Evolutionary conservation across 2,797 vertebrate genomes (phyloP).

Genomic region (Danionella dracula): DNA sequence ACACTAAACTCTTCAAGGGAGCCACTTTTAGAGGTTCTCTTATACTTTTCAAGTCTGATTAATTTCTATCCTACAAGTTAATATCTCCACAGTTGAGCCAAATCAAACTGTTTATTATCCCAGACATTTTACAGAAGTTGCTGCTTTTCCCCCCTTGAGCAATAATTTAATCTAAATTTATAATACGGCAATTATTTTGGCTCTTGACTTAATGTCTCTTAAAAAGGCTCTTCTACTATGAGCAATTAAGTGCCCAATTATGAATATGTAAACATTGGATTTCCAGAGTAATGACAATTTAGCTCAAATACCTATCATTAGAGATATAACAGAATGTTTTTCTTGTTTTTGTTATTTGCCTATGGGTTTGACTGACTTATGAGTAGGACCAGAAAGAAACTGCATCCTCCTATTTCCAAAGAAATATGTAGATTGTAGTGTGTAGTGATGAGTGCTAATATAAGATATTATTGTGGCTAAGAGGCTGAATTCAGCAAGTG

Average conservation of each 20-base stretch:
- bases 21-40: conserved; percentile 3
- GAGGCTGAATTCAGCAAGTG: too few species aligned
- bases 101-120: conserved; percentile 19
- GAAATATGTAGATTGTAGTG: too few species aligned
- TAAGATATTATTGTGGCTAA: too few species aligned
- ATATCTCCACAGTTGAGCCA: background rate
- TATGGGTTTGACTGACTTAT: conserved; percentile 32
- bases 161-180: conserved; percentile 40
- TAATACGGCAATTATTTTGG: conserved; percentile 33
- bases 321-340: conserved; percentile 5
- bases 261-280: conserved; percentile 33
- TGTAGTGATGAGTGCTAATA: too few species aligned
- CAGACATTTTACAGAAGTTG: background rate
- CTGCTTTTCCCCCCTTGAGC: background rate
- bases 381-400: too few species aligned
- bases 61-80: conserved; percentile 19
- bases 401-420: too few species aligned
- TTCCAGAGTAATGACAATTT: conserved; percentile 29
- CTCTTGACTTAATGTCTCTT: conserved; percentile 39
- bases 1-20: conserved; percentile 15
- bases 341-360: conserved; percentile 34
- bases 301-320: conserved; percentile 28
- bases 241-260: conserved; percentile 43
- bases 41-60: conserved; percentile 25
- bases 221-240: conserved; percentile 28